Conservation (phyloP, 2,888 invertebrate species). For the Autographa pulchrina region DNA sequence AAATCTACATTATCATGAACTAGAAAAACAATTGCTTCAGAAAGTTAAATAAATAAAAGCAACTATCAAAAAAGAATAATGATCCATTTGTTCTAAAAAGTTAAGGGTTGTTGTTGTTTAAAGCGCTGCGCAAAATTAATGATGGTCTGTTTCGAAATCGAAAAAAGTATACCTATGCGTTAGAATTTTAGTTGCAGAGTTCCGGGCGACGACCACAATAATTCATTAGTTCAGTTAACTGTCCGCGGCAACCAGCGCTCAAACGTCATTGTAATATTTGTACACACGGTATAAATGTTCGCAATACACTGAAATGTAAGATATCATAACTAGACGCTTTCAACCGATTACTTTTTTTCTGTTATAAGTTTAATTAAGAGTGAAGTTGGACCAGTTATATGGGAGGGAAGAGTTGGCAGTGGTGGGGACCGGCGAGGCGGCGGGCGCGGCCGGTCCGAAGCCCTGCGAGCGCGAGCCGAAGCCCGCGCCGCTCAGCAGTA, state of each 20-base stretch:
- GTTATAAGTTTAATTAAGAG: slow-evolving; percentile 65
- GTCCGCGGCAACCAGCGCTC: too few relatives aligned
- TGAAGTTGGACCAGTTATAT: slow-evolving; percentile 70
- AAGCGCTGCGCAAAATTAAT: neutral
- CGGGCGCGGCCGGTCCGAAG: slow-evolving; percentile 61
- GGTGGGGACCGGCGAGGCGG: slow-evolving; percentile 68
- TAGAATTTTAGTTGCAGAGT: too few relatives aligned
- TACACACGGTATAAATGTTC: too few relatives aligned
- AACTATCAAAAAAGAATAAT: neutral
- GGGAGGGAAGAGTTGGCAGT: slow-evolving; percentile 53
- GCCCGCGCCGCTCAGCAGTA: slow-evolving; percentile 56
- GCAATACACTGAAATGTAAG: too few relatives aligned
- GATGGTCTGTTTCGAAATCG: too few relatives aligned
- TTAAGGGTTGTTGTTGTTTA: neutral
- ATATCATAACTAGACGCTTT: neutral
- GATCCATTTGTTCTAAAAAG: too few relatives aligned
- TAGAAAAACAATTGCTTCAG: slow-evolving; percentile 36
- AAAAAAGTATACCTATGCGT: too few relatives aligned
- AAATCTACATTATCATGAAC: slow-evolving; percentile 43
- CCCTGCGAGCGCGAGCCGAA: slow-evolving; percentile 41
- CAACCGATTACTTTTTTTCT: slow-evolving; percentile 8
- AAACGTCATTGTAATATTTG: too few relatives aligned
- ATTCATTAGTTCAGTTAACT: too few relatives aligned
- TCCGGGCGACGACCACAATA: too few relatives aligned
- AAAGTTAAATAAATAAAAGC: slow-evolving; percentile 13